Conservation (phyloP, 2,888 invertebrate species). For the Epinotia brunnichana region DNA sequence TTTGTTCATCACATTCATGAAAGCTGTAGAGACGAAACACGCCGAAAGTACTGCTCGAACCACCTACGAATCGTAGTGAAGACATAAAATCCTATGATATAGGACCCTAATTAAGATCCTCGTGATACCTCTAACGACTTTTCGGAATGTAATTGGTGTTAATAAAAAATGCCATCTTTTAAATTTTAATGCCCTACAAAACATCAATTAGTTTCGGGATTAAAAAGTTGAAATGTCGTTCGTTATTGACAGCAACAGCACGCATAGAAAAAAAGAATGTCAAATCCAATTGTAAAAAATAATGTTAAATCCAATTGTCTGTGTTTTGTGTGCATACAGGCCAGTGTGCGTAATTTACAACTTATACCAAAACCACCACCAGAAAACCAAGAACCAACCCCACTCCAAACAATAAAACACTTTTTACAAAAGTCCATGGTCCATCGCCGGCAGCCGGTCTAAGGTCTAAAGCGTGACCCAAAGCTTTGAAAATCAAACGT, state of each 20-base stretch:
- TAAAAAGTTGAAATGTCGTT: conserved; percentile 23
- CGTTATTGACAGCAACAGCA: conserved; percentile 27
- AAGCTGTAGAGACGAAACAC: conserved; percentile 11
- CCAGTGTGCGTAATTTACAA: conserved; percentile 24
- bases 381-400: conserved; percentile 11
- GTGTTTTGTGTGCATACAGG: neutral
- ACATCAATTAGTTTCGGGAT: conserved; percentile 31
- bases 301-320: neutral
- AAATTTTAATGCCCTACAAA: conserved; percentile 39
- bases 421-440: conserved; percentile 25
- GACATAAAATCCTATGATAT: conserved; percentile 51
- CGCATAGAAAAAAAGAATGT: conserved; percentile 1
- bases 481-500: conserved; percentile 36
- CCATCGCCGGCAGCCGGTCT: conserved; percentile 16
- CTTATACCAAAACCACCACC: conserved; percentile 36
- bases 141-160: conserved; percentile 46
- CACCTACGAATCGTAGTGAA: conserved; percentile 15
- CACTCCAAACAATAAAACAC: conserved; percentile 8
- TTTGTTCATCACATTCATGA: neutral
- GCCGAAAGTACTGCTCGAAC: conserved; percentile 1
- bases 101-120: conserved; percentile 51
- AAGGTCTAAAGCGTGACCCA: conserved; percentile 35
- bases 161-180: conserved; percentile 35
- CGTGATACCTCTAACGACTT: conserved; percentile 47
- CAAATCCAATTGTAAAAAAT: neutral